Base-by-base conservation (phyloP, 1,140 invertebrate species). In the Dendrolimus punctatus region DNA sequence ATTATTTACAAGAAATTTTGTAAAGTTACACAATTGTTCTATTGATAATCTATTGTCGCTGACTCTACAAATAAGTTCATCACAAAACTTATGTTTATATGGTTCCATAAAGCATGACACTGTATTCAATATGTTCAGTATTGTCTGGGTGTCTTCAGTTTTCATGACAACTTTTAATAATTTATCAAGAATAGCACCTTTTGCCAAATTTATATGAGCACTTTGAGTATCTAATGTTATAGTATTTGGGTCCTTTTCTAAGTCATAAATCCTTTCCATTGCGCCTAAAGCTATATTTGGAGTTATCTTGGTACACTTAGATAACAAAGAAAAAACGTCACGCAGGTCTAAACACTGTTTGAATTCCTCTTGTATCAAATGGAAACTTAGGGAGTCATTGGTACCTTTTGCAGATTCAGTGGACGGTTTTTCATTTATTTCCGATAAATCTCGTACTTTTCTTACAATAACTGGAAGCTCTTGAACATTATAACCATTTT, bases 391-490 rank as follows among this genome's bases (percentile, higher is more conserved):
- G 39, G 73, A 66, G 23, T 85, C 80, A 40, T 47, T 66, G 6
- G 62, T 38, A 46, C n/a, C 62, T 51, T 55, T 58, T 47, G 60
- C 8, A 23, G 42, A 4, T 44, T 70, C 67, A 44, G 54, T 46
- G 6, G 53, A 40, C 23, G 58, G 59, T 47, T 62, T 59, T 4
- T 64, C 57, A 39, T 68, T 62, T 39, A 73, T 62, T 53, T 71
- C 70, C n/a, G 65, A 61, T 45, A 76, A 49, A 68, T 85, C 66
- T 68, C 73, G 84, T 40, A 91, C 76, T 69, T 88, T 91, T 61
- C 90, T 85, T 7, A 94, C 88, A 48, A 93, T 89, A 5, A 92
- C 74, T 3, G 92, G 93, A 43, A 94, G 76, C 74, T 95, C 93
- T 59, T 91, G 89, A 41, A 95, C 91, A 42, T 89, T 85, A 3